A percentile compares a stretch with the other conserved stretches of the same genome.
Conservation (phyloP, 2,888 invertebrate genomes). For the Spodoptera littoralis region DNA sequence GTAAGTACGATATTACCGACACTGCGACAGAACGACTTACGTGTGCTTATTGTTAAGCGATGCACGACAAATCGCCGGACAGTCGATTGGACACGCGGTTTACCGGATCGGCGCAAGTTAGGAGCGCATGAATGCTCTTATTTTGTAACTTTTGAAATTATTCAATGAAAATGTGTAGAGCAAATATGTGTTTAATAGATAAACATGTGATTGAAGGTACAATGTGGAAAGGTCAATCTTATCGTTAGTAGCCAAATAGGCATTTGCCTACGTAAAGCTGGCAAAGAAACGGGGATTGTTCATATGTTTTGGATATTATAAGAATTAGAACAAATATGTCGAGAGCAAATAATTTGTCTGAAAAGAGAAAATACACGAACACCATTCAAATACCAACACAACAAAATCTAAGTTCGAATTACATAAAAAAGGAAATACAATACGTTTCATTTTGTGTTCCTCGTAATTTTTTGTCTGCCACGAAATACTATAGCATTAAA, state of each 20-base stretch:
- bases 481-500: constrained; percentile 53
- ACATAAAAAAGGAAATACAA: constrained; percentile 22
- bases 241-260: no score
- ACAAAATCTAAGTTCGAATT: constrained; percentile 18
- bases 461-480: constrained; percentile 31
- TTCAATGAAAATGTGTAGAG: no score
- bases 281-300: no score
- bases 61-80: constrained; percentile 71
- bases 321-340: no score
- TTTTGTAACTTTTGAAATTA: no score
- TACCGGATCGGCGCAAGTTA: constrained; percentile 60
- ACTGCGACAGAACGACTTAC: constrained; percentile 51
- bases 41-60: constrained; percentile 70
- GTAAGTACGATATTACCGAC: constrained; percentile 36
- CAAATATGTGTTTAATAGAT: no score
- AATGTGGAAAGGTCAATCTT: no score
- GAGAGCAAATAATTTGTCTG: no score
- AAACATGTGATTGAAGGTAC: no score
- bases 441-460: constrained; percentile 28
- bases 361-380: constrained; percentile 18
- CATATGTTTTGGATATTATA: no score
- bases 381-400: constrained; percentile 1
- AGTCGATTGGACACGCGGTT: constrained; percentile 64
- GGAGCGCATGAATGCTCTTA: constrained; percentile 37
- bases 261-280: no score